Conservation (phyloP, 2,888 invertebrate genomes). For the Antheraea yamamai region DNA sequence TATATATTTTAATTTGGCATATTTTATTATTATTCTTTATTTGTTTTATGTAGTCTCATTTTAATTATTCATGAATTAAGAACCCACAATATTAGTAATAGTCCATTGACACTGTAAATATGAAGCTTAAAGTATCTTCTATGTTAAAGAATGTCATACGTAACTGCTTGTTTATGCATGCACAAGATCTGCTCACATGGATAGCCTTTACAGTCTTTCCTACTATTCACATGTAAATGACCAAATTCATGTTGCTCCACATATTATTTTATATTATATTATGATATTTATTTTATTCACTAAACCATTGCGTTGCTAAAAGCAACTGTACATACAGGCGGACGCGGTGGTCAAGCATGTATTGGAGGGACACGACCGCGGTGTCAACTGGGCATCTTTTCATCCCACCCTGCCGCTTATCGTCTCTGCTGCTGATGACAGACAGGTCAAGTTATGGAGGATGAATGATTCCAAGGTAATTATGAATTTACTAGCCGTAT, state of each 20-base stretch:
- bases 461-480: constrained; percentile 96
- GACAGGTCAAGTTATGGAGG: constrained; percentile 98
- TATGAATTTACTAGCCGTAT: not conserved
- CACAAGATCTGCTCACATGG: not conserved
- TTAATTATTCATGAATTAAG: not conserved
- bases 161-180: not conserved
- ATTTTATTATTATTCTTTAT: not conserved
- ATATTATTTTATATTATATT: constrained; percentile 12
- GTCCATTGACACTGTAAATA: not conserved
- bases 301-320: constrained; percentile 23
- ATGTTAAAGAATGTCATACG: not conserved
- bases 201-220: not conserved
- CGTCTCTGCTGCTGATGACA: constrained; percentile 99
- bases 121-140: not conserved
- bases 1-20: too few species aligned
- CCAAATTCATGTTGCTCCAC: constrained; percentile 12
- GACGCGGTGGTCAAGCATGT: constrained; percentile 97
- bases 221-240: not conserved
- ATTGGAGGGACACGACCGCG: constrained; percentile 96
- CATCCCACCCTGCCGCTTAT: constrained; percentile 97
- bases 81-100: not conserved
- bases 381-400: constrained; percentile 99
- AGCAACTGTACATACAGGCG: constrained; percentile 75
- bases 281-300: constrained; percentile 20
- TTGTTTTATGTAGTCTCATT: not conserved